Evolutionary conservation across 64 coral and sea anemone genomes (phyloP), one percentile per base, ranked within the genome.

Genomic region (Dendrophyllia cribrosa): DNA sequence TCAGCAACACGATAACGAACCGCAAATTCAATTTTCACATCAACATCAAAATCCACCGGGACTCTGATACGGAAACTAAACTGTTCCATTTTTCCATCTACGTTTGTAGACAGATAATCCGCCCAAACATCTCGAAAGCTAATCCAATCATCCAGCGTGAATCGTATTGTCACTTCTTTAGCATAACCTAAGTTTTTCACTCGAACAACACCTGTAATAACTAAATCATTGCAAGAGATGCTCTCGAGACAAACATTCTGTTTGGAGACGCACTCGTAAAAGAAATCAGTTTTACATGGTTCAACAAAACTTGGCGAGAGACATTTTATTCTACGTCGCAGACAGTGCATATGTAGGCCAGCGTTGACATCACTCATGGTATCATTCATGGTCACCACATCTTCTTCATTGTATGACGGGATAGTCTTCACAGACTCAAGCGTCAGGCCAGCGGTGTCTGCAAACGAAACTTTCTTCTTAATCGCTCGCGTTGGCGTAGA

Each of bases 81-180:
- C 66, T 87, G 90, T 48, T 95, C 93, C 6, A 82, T 87, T 45
- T 59, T 78, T 72, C 59, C 61, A 73, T 91, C 88, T 2, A 66
- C 3, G 15, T 72, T 76, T 21, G 74, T 70, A 56, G 7, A 56
- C 79, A 90, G 46, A 63, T 86, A 90, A 73, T 95, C 87, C 9
- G 87, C 79, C 79, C 93, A 90, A 34, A 90, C 53, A 66, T 95
- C 93, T 19, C 74, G 59, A 19, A 34, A 86, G 7, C 69, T 79
- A 9, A 26, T 34, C 93, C 93, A 95, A 11, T 79, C 46, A 20
- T 95, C 72, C 0, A 80, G 47, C 1, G 88, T 95, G 52, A 78
- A 86, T 20, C 93, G 66, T 16, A 95, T 75, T 49, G 23, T 87
- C 12, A 95, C 83, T 11, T 91, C 72, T 53, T 95, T 95, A 74